Evolutionary conservation across 2,888 invertebrate genomes (phyloP).

Genomic region (Oscheius sp.): DNA sequence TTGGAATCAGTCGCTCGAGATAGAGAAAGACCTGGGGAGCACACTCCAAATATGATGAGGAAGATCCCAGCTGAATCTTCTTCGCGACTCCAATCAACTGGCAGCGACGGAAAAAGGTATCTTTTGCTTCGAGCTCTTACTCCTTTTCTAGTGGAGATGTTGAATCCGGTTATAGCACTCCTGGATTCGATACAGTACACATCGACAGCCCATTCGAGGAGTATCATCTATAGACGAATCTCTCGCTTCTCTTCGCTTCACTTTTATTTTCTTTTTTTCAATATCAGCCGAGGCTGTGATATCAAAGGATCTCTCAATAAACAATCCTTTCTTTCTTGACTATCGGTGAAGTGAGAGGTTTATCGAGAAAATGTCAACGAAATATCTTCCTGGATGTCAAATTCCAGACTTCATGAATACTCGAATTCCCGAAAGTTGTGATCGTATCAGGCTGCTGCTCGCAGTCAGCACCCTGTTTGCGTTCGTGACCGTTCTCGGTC

Average conservation of each 20-base stretch:
- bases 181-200: constrained; percentile 12
- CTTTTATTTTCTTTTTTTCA: neutral
- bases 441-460: constrained; percentile 22
- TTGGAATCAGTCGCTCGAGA: constrained; percentile 32
- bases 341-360: no score
- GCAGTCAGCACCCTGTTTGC: constrained; percentile 16
- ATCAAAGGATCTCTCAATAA: neutral
- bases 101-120: constrained; percentile 13
- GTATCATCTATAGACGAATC: constrained; percentile 4
- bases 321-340: neutral
- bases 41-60: constrained; percentile 25
- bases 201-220: constrained; percentile 16
- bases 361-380: no score
- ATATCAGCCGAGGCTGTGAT: constrained; percentile 1
- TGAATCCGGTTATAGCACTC: constrained; percentile 18
- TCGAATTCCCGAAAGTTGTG: no score
- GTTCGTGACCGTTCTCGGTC: constrained; percentile 27
- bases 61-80: constrained; percentile 1
- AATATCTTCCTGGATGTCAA: no score
- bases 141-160: neutral
- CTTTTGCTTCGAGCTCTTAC: neutral
- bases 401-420: no score
- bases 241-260: neutral
- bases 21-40: constrained; percentile 25
- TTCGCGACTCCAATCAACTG: constrained; percentile 2